Evolutionary conservation across 2,113 vertebrate species (phyloP).

Genomic region (Ciconia boyciana): DNA sequence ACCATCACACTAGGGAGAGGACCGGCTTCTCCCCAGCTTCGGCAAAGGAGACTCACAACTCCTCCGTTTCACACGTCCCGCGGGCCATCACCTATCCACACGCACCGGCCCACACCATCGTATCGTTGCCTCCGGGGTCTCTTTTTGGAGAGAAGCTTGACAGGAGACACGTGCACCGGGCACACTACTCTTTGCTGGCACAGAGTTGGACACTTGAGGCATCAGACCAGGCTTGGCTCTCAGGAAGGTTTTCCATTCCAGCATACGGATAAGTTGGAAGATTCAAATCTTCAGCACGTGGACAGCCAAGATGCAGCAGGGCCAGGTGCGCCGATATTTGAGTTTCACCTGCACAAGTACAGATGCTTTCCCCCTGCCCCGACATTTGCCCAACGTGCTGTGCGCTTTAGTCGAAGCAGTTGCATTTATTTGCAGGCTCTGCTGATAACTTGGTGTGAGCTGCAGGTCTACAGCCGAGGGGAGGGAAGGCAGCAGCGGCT

Average conservation of each 20-base stretch:
- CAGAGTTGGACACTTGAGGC: rapidly evolving
- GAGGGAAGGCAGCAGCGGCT: neutral
- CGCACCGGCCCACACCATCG: rapidly evolving
- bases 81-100: neutral
- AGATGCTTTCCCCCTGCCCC: rapidly evolving
- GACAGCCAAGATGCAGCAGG: neutral
- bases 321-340: rapidly evolving
- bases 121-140: rapidly evolving
- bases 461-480: rapidly evolving
- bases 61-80: rapidly evolving
- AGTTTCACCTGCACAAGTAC: neutral
- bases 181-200: rapidly evolving
- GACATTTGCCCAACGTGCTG: rapidly evolving
- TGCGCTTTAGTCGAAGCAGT: neutral
- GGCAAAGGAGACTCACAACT: neutral
- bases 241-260: neutral
- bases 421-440: neutral
- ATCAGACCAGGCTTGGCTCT: neutral
- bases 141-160: neutral
- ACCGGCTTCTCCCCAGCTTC: neutral
- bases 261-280: neutral
- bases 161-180: rapidly evolving
- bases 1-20: neutral
- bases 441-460: neutral
- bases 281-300: neutral